Evolutionary conservation across 2,888 invertebrate genomes (phyloP), one percentile per base, ranked within the genome.

Genomic region (Linnaemya vulpina): DNA sequence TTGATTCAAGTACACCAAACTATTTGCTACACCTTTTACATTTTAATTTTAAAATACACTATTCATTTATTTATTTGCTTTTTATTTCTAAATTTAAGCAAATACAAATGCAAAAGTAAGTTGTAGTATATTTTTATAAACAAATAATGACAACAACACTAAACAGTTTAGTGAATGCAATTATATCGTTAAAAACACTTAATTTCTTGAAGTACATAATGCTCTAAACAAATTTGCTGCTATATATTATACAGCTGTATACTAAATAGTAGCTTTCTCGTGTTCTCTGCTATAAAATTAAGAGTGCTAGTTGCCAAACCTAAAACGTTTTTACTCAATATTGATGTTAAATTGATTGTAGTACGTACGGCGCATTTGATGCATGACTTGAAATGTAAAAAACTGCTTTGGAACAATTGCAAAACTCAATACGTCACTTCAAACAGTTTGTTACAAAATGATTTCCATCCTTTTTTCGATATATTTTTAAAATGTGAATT

Each of bases 1-100:
- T 82, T 63, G 55, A 63, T 82, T 82, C 81, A 82, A 82, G 81
- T 82, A 82, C 81, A 82, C 11, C 38, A 70, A 82, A 82, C 71
- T 58, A 71, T 77, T 77, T 77, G 71, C 76, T 83, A 83, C 82
- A 83, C 76, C 82, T 83, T 77, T 83, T 76, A 25, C 35, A 30
- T 75, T 60, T 63, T 15, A 20, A 30, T 62, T 30, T 70, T 25
- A 40, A 17, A 46, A 30, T 35, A 71, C 43, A 67, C 53, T 53
- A n/a, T n/a, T 22, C 60, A 35, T 17, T 71, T 51, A 38, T 62
- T 25, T 51, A 30, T 68, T 11, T 71, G 15, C 58, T 53, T 71
- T 62, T 30, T 71, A 51, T 40, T 35, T 46, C 10, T 38, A 51
- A 35, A 20, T 49, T 38, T 15, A 74, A 22, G 35, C 73, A 62